Evolutionary conservation across 1,140 invertebrate species (phyloP).

Genomic region (Temnothorax nylanderi): DNA sequence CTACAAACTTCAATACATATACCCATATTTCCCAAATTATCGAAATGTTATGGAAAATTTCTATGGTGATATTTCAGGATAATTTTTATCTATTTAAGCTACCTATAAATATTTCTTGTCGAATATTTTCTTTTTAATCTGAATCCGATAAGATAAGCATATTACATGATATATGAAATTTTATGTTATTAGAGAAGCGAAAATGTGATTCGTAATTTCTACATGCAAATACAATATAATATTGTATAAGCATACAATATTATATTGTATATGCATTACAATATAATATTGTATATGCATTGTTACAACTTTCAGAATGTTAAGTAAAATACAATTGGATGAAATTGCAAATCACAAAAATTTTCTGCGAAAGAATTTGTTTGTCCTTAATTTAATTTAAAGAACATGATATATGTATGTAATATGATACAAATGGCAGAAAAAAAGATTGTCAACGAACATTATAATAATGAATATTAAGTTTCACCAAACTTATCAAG

Average conservation of each 20-base stretch:
- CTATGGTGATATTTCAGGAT: not conserved
- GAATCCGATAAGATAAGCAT: not conserved
- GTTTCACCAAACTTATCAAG: conserved; percentile 61
- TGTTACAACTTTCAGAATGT: conserved; percentile 27
- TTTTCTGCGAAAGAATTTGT: conserved; percentile 21
- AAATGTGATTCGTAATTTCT: conserved; percentile 45
- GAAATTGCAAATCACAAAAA: not conserved
- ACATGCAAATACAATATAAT: not conserved
- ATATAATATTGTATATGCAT: conserved; percentile 20
- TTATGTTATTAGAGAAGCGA: conserved; percentile 41
- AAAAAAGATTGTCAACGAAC: conserved; percentile 65
- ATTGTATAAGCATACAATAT: conserved; percentile 3
- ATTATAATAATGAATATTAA: conserved; percentile 68
- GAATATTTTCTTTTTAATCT: not conserved
- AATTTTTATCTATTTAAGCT: not conserved
- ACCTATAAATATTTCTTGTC: not conserved
- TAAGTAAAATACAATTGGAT: conserved; percentile 10
- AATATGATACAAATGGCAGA: conserved; percentile 12
- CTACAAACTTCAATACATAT: not conserved
- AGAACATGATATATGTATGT: not conserved
- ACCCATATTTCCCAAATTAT: not conserved
- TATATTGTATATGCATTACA: not conserved
- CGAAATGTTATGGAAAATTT: not conserved
- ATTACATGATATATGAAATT: conserved; percentile 15
- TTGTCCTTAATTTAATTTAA: conserved; percentile 31